Conservation (phyloP, 2,888 invertebrate genomes). For the Pollenia amentaria region DNA sequence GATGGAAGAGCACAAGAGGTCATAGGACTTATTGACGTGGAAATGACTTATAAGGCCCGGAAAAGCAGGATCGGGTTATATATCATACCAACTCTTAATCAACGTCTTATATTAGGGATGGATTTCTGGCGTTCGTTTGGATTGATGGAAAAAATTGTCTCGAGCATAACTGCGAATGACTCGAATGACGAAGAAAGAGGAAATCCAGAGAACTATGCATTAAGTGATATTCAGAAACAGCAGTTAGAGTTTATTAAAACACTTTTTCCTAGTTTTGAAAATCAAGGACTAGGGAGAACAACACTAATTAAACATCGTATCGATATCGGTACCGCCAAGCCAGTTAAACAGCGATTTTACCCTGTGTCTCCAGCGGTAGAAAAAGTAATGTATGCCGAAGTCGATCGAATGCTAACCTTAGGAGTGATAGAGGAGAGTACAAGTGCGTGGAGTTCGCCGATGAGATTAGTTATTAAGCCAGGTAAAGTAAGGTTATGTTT, state of each 20-base stretch:
- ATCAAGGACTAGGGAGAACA: too few species aligned
- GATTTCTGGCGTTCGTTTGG: neutral
- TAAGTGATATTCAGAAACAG: neutral
- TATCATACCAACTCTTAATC: neutral
- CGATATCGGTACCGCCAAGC: conserved; percentile 58
- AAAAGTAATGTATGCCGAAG: conserved; percentile 44
- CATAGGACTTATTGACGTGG: neutral
- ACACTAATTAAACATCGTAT: conserved; percentile 57
- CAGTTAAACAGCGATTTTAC: conserved; percentile 70
- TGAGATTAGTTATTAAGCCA: conserved; percentile 12
- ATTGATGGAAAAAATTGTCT: neutral
- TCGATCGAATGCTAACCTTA: conserved; percentile 75
- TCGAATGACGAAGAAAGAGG: too few species aligned
- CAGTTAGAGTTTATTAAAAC: too few species aligned
- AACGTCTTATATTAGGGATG: neutral
- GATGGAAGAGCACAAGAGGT: too few species aligned
- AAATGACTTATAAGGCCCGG: too few species aligned
- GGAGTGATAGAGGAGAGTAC: conserved; percentile 77
- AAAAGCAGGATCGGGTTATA: neutral
- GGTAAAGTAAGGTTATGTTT: conserved; percentile 25
- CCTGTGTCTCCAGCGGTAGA: conserved; percentile 70
- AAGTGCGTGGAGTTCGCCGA: conserved; percentile 40
- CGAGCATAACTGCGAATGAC: too few species aligned
- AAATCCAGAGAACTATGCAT: too few species aligned
- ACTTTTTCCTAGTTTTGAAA: too few species aligned